phyloP scores from a whole-genome alignment of 2,888 invertebrate genomes.

The Galeruca laticollis region DNA sequence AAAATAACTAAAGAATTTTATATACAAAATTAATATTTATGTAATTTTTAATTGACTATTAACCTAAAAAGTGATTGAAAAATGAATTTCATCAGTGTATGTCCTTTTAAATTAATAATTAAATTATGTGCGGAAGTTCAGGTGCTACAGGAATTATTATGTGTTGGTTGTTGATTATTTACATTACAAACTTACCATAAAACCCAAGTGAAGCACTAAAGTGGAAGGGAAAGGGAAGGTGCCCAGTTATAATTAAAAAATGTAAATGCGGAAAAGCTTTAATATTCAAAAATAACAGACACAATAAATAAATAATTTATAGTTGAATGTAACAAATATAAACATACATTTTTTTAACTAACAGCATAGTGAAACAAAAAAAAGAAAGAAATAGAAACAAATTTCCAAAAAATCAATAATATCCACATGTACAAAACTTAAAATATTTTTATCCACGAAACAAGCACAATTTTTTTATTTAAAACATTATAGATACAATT shows the following conservation, averaged over 20 bases:
- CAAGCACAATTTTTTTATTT: conserved; percentile 22
- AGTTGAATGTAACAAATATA: conserved; percentile 55
- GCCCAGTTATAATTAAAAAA: conserved; percentile 49
- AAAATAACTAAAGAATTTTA: too few species aligned
- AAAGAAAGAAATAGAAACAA: conserved; percentile 15
- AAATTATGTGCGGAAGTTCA: too few species aligned
- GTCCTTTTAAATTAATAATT: too few species aligned
- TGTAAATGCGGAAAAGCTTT: conserved; percentile 61
- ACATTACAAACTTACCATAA: conserved; percentile 20
- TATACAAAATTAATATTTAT: too few species aligned
- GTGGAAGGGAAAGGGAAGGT: conserved; percentile 44
- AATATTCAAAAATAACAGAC: conserved; percentile 59
- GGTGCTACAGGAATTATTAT: too few species aligned
- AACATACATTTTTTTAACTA: conserved; percentile 45
- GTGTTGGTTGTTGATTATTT: neutral
- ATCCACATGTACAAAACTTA: conserved; percentile 27
- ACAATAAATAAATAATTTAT: conserved; percentile 61
- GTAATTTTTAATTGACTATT: too few species aligned
- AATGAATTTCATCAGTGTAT: too few species aligned
- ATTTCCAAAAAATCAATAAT: conserved; percentile 20
- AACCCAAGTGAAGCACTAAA: conserved; percentile 9
- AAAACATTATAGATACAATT: conserved; percentile 14
- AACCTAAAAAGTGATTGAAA: too few species aligned
- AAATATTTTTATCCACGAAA: conserved; percentile 16
- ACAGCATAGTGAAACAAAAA: conserved; percentile 20